Percentiles rank a stretch among this genome's conserved stretches.
Conservation (phyloP, 2,888 invertebrate genomes). For the Himalopsyche anomala region DNA sequence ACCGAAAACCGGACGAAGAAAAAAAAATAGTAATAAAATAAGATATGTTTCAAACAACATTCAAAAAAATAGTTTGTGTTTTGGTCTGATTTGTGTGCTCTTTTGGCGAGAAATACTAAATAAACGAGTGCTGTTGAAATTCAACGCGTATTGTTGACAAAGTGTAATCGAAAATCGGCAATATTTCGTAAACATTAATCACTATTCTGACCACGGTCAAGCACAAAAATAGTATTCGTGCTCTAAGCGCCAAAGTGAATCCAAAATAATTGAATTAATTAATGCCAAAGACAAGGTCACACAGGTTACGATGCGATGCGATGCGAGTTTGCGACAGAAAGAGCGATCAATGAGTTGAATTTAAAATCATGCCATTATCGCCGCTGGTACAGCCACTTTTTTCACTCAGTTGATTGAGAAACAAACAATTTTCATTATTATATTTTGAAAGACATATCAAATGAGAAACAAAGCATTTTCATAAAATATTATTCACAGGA, state of each 20-base stretch:
- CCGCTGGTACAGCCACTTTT: not conserved
- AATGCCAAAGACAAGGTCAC: slow-evolving; percentile 23
- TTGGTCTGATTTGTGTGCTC: too few relatives aligned
- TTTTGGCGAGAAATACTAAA: too few relatives aligned
- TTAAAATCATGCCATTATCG: not conserved
- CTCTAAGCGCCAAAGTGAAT: not conserved
- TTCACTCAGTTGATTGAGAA: not conserved
- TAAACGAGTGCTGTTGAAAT: too few relatives aligned
- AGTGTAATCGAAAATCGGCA: not conserved
- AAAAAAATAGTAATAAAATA: too few relatives aligned
- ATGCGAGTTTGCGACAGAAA: slow-evolving; percentile 15
- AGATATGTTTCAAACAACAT: too few relatives aligned
- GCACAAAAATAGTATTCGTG: slow-evolving; percentile 30
- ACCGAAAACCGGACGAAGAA: too few relatives aligned
- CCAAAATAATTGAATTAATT: slow-evolving; percentile 39
- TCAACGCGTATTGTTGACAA: too few relatives aligned
- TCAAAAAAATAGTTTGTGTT: too few relatives aligned
- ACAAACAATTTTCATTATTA: not conserved
- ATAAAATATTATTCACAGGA: too few relatives aligned
- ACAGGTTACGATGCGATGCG: slow-evolving; percentile 5
- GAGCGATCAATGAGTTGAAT: slow-evolving; percentile 1
- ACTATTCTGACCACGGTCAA: slow-evolving; percentile 23
- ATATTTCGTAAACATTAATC: slow-evolving; percentile 9
- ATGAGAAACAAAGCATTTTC: too few relatives aligned
- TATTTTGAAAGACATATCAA: too few relatives aligned